These are phyloP conservation scores for Rotaria macrura DNA, from an alignment of 2,888 invertebrate genomes.

Conservation along the genomic window DNA sequence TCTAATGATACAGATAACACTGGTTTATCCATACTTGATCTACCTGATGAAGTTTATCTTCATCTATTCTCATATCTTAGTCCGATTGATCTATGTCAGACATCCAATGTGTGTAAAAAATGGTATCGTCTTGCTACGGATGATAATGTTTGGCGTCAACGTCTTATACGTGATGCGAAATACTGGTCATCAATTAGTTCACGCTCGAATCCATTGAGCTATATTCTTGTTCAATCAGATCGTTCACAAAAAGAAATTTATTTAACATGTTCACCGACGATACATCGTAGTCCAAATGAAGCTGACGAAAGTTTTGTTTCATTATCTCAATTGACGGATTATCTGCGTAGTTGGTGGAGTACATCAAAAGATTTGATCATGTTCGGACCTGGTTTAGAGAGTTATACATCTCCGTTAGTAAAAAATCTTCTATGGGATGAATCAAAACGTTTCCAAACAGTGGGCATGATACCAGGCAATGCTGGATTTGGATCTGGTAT, in stretches of 20 bases:
- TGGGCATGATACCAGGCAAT: constrained; percentile 31
- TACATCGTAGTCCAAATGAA: not conserved
- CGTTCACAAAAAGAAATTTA: constrained; percentile 19
- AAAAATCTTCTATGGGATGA: constrained; percentile 30
- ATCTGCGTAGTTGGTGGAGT: not conserved
- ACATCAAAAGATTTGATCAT: constrained; percentile 5
- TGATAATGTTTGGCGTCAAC: not conserved
- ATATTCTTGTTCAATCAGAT: constrained; percentile 7
- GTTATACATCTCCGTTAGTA: constrained; percentile 24
- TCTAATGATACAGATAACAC: not conserved
- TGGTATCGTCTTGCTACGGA: not conserved
- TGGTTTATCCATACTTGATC: not conserved
- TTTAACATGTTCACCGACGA: not conserved
- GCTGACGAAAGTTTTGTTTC: not conserved
- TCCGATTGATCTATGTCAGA: not conserved
- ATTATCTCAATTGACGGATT: not conserved
- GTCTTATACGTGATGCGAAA: not conserved
- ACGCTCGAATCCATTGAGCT: not conserved
- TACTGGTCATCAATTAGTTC: not conserved
- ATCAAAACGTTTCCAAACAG: constrained; percentile 23
- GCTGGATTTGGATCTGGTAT: constrained; percentile 32
- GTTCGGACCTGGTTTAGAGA: constrained; percentile 32
- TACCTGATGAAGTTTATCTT: constrained; percentile 17
- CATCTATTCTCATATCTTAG: not conserved
- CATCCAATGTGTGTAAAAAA: not conserved